phyloP scores from a whole-genome alignment of 2,888 invertebrate genomes.

The Callyntrura sp. region DNA sequence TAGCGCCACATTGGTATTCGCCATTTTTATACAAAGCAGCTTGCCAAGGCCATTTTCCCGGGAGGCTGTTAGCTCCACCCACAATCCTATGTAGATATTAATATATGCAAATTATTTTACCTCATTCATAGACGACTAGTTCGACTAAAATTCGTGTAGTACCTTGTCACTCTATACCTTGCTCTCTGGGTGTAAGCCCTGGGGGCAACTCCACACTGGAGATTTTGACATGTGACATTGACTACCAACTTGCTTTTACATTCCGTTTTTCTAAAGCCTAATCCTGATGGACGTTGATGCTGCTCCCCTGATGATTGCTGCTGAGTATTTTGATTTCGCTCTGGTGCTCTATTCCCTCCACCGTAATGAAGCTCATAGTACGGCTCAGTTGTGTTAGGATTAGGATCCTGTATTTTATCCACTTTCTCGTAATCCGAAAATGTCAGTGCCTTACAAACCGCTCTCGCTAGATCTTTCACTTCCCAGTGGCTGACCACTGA shows the following conservation, averaged over 20 bases:
- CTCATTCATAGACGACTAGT: neutral
- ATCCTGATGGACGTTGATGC: too few species aligned
- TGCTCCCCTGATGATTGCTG: too few species aligned
- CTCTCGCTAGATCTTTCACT: constrained; percentile 90
- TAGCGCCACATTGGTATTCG: constrained; percentile 93
- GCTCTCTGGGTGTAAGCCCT: constrained; percentile 82
- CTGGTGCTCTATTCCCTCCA: neutral
- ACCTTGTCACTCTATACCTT: constrained; percentile 83
- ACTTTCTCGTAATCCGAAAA: constrained; percentile 87
- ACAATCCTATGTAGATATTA: constrained; percentile 88
- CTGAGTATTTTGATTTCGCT: neutral
- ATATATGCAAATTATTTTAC: neutral
- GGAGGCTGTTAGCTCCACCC: constrained; percentile 91
- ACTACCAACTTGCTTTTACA: too few species aligned
- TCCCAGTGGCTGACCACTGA: constrained; percentile 88
- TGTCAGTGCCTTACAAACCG: constrained; percentile 92
- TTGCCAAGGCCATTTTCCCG: constrained; percentile 93
- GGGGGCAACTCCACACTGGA: constrained; percentile 88
- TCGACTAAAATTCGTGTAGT: constrained; percentile 59
- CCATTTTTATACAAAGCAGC: constrained; percentile 94
- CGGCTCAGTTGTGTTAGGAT: constrained; percentile 69
- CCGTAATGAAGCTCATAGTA: constrained; percentile 80
- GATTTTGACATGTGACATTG: constrained; percentile 89
- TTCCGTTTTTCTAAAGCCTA: too few species aligned
- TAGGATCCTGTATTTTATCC: constrained; percentile 80